Percentiles rank a stretch among this genome's conserved stretches.
Evolutionary conservation across 2,113 vertebrate species (phyloP).

Genomic region (Ifrita kowaldi): DNA sequence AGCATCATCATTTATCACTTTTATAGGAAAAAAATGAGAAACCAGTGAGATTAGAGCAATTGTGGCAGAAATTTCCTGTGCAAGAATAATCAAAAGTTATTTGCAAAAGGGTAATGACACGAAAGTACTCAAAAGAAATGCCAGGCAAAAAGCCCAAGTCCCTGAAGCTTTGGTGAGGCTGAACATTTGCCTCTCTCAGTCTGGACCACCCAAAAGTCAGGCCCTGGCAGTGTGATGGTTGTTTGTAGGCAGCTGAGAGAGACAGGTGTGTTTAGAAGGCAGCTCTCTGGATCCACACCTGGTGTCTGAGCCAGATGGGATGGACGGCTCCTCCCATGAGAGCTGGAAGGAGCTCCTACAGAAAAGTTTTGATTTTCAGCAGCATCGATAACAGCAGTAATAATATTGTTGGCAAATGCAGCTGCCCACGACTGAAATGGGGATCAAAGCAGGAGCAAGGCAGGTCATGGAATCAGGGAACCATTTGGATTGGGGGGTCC

Average conservation of each 20-base stretch:
- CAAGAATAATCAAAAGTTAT: background rate
- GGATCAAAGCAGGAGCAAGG: background rate
- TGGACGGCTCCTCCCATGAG: background rate
- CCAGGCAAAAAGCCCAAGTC: background rate
- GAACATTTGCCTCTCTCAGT: background rate
- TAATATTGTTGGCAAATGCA: background rate
- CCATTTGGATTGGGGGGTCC: background rate
- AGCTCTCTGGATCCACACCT: background rate
- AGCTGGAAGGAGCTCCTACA: background rate
- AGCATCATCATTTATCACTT: constrained; percentile 52
- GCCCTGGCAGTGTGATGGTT: background rate
- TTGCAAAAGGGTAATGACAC: background rate
- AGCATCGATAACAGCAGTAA: background rate
- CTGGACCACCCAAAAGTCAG: background rate
- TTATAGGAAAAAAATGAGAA: background rate
- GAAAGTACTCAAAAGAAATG: background rate
- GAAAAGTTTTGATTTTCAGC: background rate
- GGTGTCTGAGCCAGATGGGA: background rate
- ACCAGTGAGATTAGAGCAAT: background rate
- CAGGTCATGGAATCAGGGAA: fast-evolving
- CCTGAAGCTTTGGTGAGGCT: background rate
- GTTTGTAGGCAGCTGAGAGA: background rate
- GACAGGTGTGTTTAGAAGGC: background rate
- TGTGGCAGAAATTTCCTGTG: background rate
- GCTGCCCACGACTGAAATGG: background rate